Base-by-base conservation (phyloP, 1,140 invertebrate species). In the Drosophila tropicalis region DNA sequence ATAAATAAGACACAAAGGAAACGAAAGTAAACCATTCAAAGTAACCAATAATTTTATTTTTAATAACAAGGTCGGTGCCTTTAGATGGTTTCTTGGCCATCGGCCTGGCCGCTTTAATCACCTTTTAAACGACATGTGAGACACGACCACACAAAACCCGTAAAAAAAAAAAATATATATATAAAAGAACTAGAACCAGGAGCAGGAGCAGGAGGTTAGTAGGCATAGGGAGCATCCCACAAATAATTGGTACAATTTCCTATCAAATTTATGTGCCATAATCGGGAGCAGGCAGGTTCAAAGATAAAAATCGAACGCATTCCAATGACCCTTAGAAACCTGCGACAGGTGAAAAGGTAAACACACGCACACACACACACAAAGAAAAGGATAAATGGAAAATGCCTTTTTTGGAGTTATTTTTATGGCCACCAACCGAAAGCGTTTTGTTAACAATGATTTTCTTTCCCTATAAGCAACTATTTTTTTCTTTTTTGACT, bases 211-310 rank as follows among this genome's bases (percentile, higher is more conserved):
- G 17, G 44, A 64, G 70, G 72, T 69, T 29, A 29, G 29, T 29
- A 29, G 29, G 29, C 29, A 29, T 5, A 7, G 34, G 70, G 77
- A 66, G 17, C 44, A 51, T 22, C 68, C 70, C 71, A 62, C 81
- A 89, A 80, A 87, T 87, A 89, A 87, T 87, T 87, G 84, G 84
- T 84, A 89, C 84, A 87, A 87, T 87, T 87, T 87, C 73, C 84
- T 89, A 89, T 84, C 84, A 89, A 87, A 87, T 87, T 87, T 87
- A 87, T 87, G 84, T 89, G 81, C 80, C 81, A 87, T 87, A 87
- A 89, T 87, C 84, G 84, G 84, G 86, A 87, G 84, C 83, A 87
- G 44, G 84, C 84, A 89, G 84, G 84, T 87, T 89, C 73, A 89
- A 84, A 87, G 84, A 87, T 87, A 87, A 87, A 78, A 87, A 87